A percentile compares a stretch with the other conserved stretches of the same genome.
Evolutionary conservation across 2,888 invertebrate genomes (phyloP).

Genomic region (Mythimna albipuncta): DNA sequence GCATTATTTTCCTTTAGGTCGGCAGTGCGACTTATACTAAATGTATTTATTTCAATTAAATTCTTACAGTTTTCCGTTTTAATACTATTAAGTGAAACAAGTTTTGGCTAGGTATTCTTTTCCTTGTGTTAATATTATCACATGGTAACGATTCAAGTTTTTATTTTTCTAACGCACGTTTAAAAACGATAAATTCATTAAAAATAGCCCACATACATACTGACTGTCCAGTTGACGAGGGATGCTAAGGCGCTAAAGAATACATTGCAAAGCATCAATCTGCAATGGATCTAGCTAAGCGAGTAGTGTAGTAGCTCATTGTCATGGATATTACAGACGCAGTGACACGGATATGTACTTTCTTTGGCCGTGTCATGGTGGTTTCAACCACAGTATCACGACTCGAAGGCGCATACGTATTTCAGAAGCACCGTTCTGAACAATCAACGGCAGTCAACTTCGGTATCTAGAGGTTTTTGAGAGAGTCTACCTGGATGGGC

Average conservation of each 20-base stretch:
- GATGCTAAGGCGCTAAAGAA: background rate
- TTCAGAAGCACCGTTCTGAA: constrained; percentile 15
- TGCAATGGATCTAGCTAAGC: constrained; percentile 4
- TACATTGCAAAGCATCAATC: constrained; percentile 1
- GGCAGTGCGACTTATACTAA: constrained; percentile 31
- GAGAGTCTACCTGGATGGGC: background rate
- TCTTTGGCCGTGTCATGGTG: constrained; percentile 29
- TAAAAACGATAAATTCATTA: constrained; percentile 27
- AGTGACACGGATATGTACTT: constrained; percentile 52
- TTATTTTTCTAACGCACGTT: background rate
- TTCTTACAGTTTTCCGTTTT: constrained; percentile 11
- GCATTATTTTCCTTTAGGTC: constrained; percentile 53
- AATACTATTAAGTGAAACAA: constrained; percentile 31
- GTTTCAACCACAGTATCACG: constrained; percentile 29
- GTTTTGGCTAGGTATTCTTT: constrained; percentile 7
- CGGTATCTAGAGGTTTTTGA: background rate
- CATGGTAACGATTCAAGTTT: constrained; percentile 13
- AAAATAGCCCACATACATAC: constrained; percentile 12
- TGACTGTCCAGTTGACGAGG: background rate
- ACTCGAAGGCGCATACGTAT: background rate
- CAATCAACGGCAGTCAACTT: background rate
- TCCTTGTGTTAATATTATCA: background rate
- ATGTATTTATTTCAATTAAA: constrained; percentile 16
- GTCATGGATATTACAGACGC: constrained; percentile 28
- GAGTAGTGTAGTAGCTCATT: constrained; percentile 36